Evolutionary conservation across 2,113 vertebrate species (phyloP).

Genomic region (Mormyrus lacerda): DNA sequence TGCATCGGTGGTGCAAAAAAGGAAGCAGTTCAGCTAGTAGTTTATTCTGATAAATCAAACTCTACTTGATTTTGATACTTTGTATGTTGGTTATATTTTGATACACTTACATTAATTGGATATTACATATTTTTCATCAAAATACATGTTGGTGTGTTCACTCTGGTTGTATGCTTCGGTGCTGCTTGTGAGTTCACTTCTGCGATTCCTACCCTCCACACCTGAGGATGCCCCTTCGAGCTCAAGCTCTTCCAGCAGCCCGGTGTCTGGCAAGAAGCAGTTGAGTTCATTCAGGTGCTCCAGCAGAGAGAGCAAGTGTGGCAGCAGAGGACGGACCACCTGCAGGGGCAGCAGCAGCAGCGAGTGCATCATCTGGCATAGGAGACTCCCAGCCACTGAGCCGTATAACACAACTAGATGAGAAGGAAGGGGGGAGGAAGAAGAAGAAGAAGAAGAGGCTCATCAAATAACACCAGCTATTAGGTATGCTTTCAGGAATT

Average conservation of each 20-base stretch:
- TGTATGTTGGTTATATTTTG: too few species aligned
- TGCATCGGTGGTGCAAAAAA: neutral
- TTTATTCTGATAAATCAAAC: neutral
- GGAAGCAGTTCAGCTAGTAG: too few species aligned
- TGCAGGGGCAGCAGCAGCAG: conserved; percentile 62
- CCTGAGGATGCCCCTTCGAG: conserved; percentile 42
- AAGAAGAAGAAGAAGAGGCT: neutral
- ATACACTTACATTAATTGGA: neutral
- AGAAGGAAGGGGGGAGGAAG: neutral
- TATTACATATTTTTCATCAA: neutral
- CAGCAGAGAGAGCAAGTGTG: conserved; percentile 59
- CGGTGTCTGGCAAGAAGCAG: conserved; percentile 58
- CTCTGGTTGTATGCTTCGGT: neutral
- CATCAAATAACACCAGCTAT: neutral
- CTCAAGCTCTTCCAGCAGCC: conserved; percentile 57
- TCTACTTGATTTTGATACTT: too few species aligned
- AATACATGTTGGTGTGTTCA: neutral
- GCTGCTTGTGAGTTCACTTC: neutral
- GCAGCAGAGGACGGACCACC: conserved; percentile 59
- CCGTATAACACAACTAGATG: conserved; percentile 60
- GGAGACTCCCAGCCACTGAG: conserved; percentile 63
- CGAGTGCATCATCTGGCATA: conserved; percentile 70
- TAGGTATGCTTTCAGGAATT: neutral
- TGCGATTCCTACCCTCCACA: conserved; percentile 15
- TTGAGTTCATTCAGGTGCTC: conserved; percentile 64